A percentile compares a stretch with the other conserved stretches of the same genome.
phyloP scores from a whole-genome alignment of 1,140 invertebrate species.

The Saccostrea glomerata region DNA sequence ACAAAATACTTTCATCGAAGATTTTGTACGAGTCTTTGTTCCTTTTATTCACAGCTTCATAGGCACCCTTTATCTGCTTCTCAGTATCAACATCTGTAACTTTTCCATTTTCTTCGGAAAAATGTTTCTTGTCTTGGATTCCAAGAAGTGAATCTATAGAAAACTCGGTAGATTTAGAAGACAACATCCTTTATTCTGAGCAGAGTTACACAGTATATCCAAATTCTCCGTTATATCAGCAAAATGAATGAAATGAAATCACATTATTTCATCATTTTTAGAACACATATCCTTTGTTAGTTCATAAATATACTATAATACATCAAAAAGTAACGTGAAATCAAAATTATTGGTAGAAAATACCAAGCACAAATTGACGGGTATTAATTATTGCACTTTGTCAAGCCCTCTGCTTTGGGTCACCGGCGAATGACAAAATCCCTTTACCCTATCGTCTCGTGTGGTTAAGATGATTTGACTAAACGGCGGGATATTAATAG shows the following conservation, averaged over 20 bases:
- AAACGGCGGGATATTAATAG: conserved; percentile 33
- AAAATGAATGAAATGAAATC: background rate
- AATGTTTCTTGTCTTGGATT: background rate
- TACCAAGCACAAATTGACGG: conserved; percentile 33
- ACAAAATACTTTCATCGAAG: background rate
- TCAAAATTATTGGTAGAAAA: conserved; percentile 28
- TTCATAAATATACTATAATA: background rate
- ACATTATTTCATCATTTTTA: conserved; percentile 16
- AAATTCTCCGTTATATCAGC: background rate
- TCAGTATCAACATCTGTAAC: background rate
- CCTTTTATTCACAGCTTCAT: background rate
- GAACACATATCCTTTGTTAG: conserved; percentile 11
- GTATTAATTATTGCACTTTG: conserved; percentile 32
- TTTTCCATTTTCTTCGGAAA: background rate
- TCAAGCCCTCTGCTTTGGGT: conserved; percentile 21
- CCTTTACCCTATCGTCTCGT: background rate
- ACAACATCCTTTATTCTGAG: background rate
- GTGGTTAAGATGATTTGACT: conserved; percentile 20
- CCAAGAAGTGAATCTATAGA: conserved; percentile 20
- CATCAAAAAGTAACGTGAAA: conserved; percentile 29
- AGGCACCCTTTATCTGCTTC: background rate
- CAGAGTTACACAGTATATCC: background rate
- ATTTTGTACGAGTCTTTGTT: background rate
- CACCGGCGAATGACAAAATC: conserved; percentile 17
- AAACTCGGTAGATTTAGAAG: conserved; percentile 19